phyloP scores from a whole-genome alignment of 2,797 vertebrate genomes.

The Chelon auratus region DNA sequence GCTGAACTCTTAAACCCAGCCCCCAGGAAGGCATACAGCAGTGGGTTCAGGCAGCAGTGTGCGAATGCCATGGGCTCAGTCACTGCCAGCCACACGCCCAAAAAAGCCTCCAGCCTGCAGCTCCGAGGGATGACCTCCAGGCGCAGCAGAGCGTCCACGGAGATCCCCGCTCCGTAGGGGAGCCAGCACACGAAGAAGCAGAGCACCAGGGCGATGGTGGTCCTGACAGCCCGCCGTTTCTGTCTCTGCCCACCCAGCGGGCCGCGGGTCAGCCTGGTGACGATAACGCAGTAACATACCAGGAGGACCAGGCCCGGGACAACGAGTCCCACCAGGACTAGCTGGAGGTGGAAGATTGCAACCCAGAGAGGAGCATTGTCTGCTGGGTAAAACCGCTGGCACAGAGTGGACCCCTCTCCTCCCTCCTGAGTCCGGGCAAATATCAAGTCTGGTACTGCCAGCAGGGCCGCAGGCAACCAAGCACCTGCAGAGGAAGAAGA shows the following conservation, averaged over 20 bases:
- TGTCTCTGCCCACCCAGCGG: slow-evolving; percentile 95
- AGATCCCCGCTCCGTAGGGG: slow-evolving; percentile 92
- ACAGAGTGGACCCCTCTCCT: slow-evolving; percentile 83
- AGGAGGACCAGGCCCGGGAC: slow-evolving; percentile 94
- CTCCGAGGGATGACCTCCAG: slow-evolving; percentile 88
- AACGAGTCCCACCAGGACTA: slow-evolving; percentile 93
- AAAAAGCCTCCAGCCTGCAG: slow-evolving; percentile 87
- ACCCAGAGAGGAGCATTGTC: slow-evolving; percentile 82
- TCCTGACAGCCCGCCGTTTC: slow-evolving; percentile 95
- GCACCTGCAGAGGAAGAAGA: slow-evolving; percentile 61
- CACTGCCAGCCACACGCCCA: slow-evolving; percentile 92
- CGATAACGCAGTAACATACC: slow-evolving; percentile 96
- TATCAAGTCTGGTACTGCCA: slow-evolving; percentile 93
- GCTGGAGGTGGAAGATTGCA: slow-evolving; percentile 92
- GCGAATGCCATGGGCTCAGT: slow-evolving; percentile 95
- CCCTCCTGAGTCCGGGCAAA: slow-evolving; percentile 87
- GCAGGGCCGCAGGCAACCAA: slow-evolving; percentile 88
- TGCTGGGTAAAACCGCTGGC: slow-evolving; percentile 90
- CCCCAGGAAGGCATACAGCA: slow-evolving; percentile 97
- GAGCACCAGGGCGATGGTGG: slow-evolving; percentile 93
- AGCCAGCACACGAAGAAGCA: slow-evolving; percentile 98
- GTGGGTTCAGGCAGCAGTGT: slow-evolving; percentile 98
- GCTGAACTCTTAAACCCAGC: slow-evolving; percentile 98
- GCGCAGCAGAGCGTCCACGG: slow-evolving; percentile 90
- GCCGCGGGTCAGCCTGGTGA: slow-evolving; percentile 91